phyloP scores from a whole-genome alignment of 2,888 invertebrate species.

The Limnephilus auricula region DNA sequence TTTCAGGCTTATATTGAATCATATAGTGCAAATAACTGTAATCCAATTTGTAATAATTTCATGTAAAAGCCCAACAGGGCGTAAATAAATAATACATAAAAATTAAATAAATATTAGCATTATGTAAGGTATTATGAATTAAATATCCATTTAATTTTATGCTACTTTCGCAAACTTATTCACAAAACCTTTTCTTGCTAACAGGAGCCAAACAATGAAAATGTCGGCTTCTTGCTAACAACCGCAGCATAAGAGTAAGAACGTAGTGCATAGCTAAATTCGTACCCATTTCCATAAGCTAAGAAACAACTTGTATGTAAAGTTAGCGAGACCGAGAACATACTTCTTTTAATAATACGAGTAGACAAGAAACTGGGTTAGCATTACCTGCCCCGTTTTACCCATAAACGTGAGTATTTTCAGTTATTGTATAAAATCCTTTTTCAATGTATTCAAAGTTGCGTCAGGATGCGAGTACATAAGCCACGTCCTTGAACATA shows the following conservation, averaged over 20 bases:
- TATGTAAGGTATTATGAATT: too few species aligned
- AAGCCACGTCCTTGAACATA: slow-evolving; percentile 19
- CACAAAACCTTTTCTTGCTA: neutral
- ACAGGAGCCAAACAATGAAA: neutral
- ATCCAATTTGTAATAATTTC: too few species aligned
- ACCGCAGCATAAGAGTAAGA: neutral
- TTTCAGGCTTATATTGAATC: too few species aligned
- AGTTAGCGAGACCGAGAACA: neutral
- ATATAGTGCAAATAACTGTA: too few species aligned
- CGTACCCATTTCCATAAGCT: neutral
- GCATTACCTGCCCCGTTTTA: neutral
- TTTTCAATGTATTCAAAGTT: neutral
- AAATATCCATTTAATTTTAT: too few species aligned
- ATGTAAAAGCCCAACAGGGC: too few species aligned
- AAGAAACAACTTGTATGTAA: neutral
- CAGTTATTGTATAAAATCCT: neutral
- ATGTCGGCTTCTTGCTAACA: neutral
- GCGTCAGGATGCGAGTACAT: neutral
- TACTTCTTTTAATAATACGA: neutral
- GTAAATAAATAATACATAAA: too few species aligned
- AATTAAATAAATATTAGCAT: too few species aligned
- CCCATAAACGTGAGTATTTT: neutral
- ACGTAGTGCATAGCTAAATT: neutral
- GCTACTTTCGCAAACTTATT: neutral
- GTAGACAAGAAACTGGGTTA: neutral